These are phyloP conservation scores for Amblyjoppa fuscipennis DNA, from an alignment of 2,888 invertebrate genomes.

Conservation along the genomic window DNA sequence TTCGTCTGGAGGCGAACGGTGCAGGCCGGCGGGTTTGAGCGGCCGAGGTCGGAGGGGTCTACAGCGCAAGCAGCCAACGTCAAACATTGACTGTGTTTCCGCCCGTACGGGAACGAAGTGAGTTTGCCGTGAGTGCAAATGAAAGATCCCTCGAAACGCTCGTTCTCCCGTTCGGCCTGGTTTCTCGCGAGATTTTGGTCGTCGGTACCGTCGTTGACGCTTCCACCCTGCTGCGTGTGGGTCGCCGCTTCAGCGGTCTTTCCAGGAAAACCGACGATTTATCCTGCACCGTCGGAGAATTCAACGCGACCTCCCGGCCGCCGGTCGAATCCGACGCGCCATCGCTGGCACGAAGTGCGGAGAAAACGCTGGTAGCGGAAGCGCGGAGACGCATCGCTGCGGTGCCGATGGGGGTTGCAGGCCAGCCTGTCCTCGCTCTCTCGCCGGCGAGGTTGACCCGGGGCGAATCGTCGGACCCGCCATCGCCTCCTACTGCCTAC, in stretches of 20 bases:
- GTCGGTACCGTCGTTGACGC: neutral
- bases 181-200: neutral
- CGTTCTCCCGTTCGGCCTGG: neutral
- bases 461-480: slow-evolving; percentile 77
- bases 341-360: neutral
- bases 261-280: slow-evolving; percentile 3
- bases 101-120: slow-evolving; percentile 20
- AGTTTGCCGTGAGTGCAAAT: slow-evolving; percentile 16
- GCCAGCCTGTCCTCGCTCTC: slow-evolving; percentile 47
- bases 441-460: slow-evolving; percentile 76
- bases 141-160: neutral
- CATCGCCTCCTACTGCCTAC: slow-evolving; percentile 81
- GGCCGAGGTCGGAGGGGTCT: slow-evolving; percentile 33
- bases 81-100: slow-evolving; percentile 64
- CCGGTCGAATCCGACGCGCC: neutral
- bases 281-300: neutral
- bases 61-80: slow-evolving; percentile 58
- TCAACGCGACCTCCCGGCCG: neutral
- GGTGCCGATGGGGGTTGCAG: slow-evolving; percentile 74
- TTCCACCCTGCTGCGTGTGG: neutral
- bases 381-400: slow-evolving; percentile 63
- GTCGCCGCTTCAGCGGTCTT: neutral
- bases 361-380: slow-evolving; percentile 48
- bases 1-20: slow-evolving; percentile 79
- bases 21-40: slow-evolving; percentile 9